Conservation (phyloP, 1,140 invertebrate genomes). For the Oreohelix idahoensis region DNA sequence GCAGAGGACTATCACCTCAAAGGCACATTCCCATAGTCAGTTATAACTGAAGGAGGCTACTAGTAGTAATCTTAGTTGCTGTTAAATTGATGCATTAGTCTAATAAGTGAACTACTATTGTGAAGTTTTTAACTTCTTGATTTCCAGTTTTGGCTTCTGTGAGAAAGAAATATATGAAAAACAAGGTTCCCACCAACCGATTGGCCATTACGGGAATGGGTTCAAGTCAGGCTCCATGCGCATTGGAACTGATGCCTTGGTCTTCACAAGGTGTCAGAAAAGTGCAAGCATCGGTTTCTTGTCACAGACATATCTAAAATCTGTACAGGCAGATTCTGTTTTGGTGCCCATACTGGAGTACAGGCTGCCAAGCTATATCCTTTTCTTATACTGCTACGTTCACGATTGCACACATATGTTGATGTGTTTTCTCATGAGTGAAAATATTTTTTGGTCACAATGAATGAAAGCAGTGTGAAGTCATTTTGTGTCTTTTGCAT, state of each 20-base stretch:
- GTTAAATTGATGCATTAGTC: no score
- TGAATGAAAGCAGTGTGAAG: no score
- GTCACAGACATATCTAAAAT: constrained; percentile 66
- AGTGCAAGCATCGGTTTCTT: constrained; percentile 66
- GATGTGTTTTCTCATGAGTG: no score
- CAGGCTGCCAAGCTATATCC: constrained; percentile 59
- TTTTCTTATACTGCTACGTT: constrained; percentile 38
- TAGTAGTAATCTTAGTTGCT: no score
- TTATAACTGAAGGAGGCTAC: no score
- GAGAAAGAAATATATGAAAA: constrained; percentile 64
- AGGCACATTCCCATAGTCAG: no score
- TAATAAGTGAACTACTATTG: no score
- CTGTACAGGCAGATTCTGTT: constrained; percentile 63
- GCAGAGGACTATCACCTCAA: no score
- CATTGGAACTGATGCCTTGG: constrained; percentile 65
- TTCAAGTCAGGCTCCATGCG: constrained; percentile 72
- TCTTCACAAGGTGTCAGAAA: constrained; percentile 59
- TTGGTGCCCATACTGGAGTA: constrained; percentile 67
- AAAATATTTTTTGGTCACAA: no score
- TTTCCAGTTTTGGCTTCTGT: constrained; percentile 70
- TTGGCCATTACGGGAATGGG: constrained; percentile 71
- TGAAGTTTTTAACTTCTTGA: no score
- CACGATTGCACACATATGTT: no score
- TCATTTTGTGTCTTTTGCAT: no score
- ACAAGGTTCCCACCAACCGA: constrained; percentile 53